Conservation (phyloP, 2,113 vertebrate species). For the Morone saxatilis region DNA sequence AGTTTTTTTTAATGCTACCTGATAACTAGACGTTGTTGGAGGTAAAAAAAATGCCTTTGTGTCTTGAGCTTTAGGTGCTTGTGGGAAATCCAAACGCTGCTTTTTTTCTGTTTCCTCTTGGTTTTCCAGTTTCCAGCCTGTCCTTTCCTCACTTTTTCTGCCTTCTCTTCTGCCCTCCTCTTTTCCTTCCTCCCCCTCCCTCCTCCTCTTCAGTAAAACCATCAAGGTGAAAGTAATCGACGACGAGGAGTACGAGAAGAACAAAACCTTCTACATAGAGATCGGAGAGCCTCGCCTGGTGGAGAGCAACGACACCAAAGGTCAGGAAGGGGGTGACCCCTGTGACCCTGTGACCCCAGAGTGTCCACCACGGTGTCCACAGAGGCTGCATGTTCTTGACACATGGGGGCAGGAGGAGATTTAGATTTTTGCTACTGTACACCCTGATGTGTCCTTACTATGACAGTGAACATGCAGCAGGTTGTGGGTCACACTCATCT, state of each 20-base stretch:
- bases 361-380: constrained; percentile 25
- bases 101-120: constrained; percentile 56
- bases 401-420: constrained; percentile 45
- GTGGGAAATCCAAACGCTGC: constrained; percentile 27
- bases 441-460: constrained; percentile 36
- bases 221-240: constrained; percentile 99
- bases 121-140: constrained; percentile 62
- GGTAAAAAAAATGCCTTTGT: neutral
- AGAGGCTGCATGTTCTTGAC: constrained; percentile 59
- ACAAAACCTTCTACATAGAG: constrained; percentile 99
- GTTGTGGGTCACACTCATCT: constrained; percentile 82
- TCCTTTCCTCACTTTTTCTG: constrained; percentile 72
- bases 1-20: neutral
- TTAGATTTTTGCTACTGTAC: neutral
- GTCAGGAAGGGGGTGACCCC: constrained; percentile 86
- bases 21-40: neutral
- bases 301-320: constrained; percentile 98
- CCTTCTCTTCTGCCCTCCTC: constrained; percentile 52
- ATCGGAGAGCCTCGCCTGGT: constrained; percentile 96
- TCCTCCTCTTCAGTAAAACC: constrained; percentile 90
- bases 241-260: constrained; percentile 99
- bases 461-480: constrained; percentile 79
- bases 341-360: constrained; percentile 19
- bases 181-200: constrained; percentile 9
- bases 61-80: neutral